Evolutionary conservation across 2,888 invertebrate genomes (phyloP).

Genomic region (Acleris laterana): DNA sequence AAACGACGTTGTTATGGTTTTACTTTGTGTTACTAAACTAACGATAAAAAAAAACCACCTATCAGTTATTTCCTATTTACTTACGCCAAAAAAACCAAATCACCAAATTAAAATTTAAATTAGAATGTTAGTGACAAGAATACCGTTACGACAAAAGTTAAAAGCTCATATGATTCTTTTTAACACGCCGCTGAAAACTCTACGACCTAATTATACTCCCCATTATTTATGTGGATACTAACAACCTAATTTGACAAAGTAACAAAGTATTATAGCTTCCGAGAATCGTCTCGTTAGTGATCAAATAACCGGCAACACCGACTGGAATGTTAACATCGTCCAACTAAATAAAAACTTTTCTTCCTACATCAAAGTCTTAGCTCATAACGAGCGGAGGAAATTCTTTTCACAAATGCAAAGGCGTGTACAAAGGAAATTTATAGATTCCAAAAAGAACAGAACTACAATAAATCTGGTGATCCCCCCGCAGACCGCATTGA

Average conservation of each 20-base stretch:
- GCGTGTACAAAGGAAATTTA: slow-evolving; percentile 48
- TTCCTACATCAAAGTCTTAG: slow-evolving; percentile 68
- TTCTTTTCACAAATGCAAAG: slow-evolving; percentile 49
- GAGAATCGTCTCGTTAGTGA: slow-evolving; percentile 73
- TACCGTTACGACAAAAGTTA: slow-evolving; percentile 22
- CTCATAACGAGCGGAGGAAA: slow-evolving; percentile 59
- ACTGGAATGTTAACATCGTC: slow-evolving; percentile 69
- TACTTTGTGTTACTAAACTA: too few relatives aligned
- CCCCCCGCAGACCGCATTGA: slow-evolving; percentile 68
- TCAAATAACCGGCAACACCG: slow-evolving; percentile 66
- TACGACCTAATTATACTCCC: slow-evolving; percentile 55
- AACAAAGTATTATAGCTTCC: slow-evolving; percentile 73
- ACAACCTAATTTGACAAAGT: slow-evolving; percentile 64
- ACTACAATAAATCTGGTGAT: slow-evolving; percentile 69
- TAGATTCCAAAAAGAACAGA: slow-evolving; percentile 51
- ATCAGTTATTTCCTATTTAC: not conserved
- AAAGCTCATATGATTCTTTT: slow-evolving; percentile 37
- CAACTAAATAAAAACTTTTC: slow-evolving; percentile 62
- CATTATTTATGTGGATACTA: slow-evolving; percentile 63
- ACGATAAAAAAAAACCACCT: too few relatives aligned
- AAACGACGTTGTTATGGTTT: too few relatives aligned
- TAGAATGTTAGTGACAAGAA: slow-evolving; percentile 19
- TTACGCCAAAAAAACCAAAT: not conserved
- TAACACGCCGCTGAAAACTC: slow-evolving; percentile 49
- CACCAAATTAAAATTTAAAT: slow-evolving; percentile 7